Evolutionary conservation across 2,797 vertebrate species (phyloP), one percentile per base, ranked within the genome.

Genomic region (Alca torda): DNA sequence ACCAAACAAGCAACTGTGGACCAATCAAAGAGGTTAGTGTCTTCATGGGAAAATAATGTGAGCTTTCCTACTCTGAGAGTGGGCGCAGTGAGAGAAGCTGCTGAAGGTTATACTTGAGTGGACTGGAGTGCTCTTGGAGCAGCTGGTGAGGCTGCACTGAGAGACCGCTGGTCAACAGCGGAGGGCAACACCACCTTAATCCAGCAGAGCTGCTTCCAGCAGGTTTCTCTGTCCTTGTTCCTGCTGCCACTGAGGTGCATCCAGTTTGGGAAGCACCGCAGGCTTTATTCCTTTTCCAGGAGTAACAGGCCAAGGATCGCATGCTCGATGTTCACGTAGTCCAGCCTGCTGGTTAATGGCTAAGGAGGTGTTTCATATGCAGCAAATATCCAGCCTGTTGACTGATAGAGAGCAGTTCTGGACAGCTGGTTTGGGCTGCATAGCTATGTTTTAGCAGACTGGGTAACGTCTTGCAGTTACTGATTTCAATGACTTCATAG

Each of bases 251-350:
- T 9, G 21, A 76, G 13, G 13, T 24, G 20, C 61, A 53, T 46
- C 33, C n/a, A 23, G 7, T n/a, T 64, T 64, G 48, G 65, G 80
- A 74, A 79, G 37, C 65, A 63, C 45, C 7, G 0, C 20, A 46
- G 51, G 14, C 30, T 39, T 65, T 45, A n/a, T 19, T 65, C 35
- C 11, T 67, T 65, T 53, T 65, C 31, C 16, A 3, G 12, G 30
- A 48, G 8, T 63, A 37, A 50, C 4, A 50, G 65, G 25, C 39
- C 39, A 56, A 73, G 63, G 50, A 59, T 73, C 28, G 6, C 0
- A 1, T 68, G 63, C 30, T 79, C 14, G 3, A 0, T 21, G 37
- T 45, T 93, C 41, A 31, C 0, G 0, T 67, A 82, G 60, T 53
- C 45, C 37, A 85, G 9, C 39, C 19, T 4, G 0, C 28, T 64